These are phyloP conservation scores for Tridacna crocea DNA, from an alignment of 2,888 invertebrate species.

Conservation along the genomic window DNA sequence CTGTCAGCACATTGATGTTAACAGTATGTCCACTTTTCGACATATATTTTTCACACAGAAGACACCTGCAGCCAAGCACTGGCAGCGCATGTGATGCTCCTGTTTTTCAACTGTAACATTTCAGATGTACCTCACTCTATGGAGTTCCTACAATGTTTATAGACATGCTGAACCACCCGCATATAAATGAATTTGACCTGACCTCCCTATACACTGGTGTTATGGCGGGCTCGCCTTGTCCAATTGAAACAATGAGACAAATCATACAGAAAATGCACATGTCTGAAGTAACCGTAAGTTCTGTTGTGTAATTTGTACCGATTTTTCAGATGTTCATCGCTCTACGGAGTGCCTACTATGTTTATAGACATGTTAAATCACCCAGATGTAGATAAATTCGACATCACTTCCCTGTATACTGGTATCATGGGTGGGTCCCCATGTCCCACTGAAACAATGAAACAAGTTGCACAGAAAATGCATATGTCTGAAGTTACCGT, in stretches of 20 bases:
- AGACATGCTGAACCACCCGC: conserved; percentile 87
- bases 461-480: conserved; percentile 84
- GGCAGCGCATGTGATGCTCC: too few species aligned
- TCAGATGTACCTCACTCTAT: conserved; percentile 89
- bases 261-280: conserved; percentile 85
- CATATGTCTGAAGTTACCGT: conserved; percentile 84
- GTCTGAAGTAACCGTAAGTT: conserved; percentile 83
- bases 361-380: conserved; percentile 90
- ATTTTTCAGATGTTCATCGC: conserved; percentile 88
- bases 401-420: conserved; percentile 82
- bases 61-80: too few species aligned
- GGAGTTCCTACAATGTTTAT: conserved; percentile 95
- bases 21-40: too few species aligned
- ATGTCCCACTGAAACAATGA: conserved; percentile 87
- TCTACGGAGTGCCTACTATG: conserved; percentile 94
- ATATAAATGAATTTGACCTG: conserved; percentile 84
- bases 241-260: conserved; percentile 85
- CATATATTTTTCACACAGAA: too few species aligned
- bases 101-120: neutral
- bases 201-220: conserved; percentile 86
- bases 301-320: too few species aligned
- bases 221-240: conserved; percentile 90
- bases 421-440: conserved; percentile 91
- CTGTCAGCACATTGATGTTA: too few species aligned
- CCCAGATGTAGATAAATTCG: conserved; percentile 82